A percentile compares a stretch with the other conserved stretches of the same genome.
These are phyloP conservation scores for Heteromyza rotundicornis DNA, from an alignment of 2,888 invertebrate species.

Conservation along the genomic window DNA sequence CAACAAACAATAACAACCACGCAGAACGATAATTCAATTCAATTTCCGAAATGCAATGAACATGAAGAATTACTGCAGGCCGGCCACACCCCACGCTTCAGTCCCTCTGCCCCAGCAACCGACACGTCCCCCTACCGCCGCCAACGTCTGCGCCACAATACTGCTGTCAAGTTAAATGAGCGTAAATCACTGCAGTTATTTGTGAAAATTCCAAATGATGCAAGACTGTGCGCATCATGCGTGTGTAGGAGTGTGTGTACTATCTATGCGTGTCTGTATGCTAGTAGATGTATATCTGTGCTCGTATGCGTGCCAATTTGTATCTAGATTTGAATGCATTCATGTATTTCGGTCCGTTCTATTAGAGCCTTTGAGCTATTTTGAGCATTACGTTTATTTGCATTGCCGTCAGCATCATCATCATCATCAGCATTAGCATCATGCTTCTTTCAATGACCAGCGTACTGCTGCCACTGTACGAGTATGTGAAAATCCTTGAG, in stretches of 20 bases:
- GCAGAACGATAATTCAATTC: conserved; percentile 4
- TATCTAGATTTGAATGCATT: neutral
- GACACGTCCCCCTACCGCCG: neutral
- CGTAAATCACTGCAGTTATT: conserved; percentile 2
- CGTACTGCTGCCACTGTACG: neutral
- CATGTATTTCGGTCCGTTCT: neutral
- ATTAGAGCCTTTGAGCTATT: conserved; percentile 1
- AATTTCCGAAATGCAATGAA: conserved; percentile 2
- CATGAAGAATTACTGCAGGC: neutral
- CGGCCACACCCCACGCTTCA: neutral
- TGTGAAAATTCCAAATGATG: neutral
- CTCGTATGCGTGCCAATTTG: neutral
- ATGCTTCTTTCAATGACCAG: no score
- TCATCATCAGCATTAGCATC: neutral
- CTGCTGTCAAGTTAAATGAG: neutral
- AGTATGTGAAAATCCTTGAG: conserved; percentile 1
- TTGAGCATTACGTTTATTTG: neutral
- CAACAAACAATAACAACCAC: neutral
- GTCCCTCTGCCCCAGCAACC: no score
- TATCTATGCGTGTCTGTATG: neutral
- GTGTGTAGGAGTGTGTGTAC: neutral
- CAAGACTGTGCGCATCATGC: neutral
- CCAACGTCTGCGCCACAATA: neutral
- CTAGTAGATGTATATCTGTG: neutral
- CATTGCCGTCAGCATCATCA: neutral